Evolutionary conservation across 2,888 invertebrate species (phyloP).

Genomic region (Lochmaea capreae): DNA sequence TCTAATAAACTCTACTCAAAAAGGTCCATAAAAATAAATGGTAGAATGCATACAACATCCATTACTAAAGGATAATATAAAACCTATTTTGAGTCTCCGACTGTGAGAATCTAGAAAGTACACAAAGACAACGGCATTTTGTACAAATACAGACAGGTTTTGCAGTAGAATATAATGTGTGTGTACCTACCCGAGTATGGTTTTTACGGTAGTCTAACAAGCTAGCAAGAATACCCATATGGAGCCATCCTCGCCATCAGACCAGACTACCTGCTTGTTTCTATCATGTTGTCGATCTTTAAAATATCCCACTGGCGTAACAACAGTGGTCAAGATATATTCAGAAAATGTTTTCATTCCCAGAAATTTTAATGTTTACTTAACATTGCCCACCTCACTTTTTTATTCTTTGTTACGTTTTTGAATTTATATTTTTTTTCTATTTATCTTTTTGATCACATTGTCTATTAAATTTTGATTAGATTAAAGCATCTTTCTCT

Average conservation of each 20-base stretch:
- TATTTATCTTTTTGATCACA: too few species aligned
- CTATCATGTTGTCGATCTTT: slow-evolving; percentile 17
- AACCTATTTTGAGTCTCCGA: neutral
- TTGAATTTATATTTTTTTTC: too few species aligned
- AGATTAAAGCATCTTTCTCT: too few species aligned
- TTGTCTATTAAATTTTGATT: too few species aligned
- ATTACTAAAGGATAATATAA: neutral
- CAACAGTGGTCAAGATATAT: neutral
- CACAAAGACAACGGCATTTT: neutral
- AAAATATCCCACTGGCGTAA: slow-evolving; percentile 1
- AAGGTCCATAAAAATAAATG: neutral
- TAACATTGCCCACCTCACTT: too few species aligned
- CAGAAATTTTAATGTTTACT: neutral
- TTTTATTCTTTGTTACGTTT: too few species aligned
- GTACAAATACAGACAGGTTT: slow-evolving; percentile 1
- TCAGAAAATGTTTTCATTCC: neutral
- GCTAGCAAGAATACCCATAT: slow-evolving; percentile 35
- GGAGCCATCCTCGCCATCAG: slow-evolving; percentile 23
- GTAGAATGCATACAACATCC: neutral
- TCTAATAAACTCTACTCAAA: neutral
- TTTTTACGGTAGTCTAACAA: slow-evolving; percentile 36
- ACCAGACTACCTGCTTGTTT: slow-evolving; percentile 32
- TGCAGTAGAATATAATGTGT: neutral
- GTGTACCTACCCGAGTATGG: slow-evolving; percentile 8
- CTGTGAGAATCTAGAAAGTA: slow-evolving; percentile 4